Conservation (phyloP, 2,888 invertebrate species). For the Idaea dimidiata region DNA sequence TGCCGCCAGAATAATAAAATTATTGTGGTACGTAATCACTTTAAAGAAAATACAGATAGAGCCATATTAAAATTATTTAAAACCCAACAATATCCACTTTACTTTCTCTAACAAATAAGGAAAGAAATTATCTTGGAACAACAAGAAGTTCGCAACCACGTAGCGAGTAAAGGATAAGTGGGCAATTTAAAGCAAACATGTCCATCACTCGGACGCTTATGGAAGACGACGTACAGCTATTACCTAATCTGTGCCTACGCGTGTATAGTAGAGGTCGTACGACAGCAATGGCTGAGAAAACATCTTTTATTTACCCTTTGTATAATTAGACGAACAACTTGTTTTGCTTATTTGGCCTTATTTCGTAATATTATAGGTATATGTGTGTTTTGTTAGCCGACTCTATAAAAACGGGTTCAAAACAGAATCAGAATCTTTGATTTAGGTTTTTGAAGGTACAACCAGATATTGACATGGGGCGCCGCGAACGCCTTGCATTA, state of each 20-base stretch:
- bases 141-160: constrained; percentile 42
- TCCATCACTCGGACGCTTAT: constrained; percentile 56
- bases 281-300: not conserved
- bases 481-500: too few relatives aligned
- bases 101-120: constrained; percentile 37
- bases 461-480: too few relatives aligned
- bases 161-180: constrained; percentile 44
- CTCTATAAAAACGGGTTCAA: too few relatives aligned
- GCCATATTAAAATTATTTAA: not conserved
- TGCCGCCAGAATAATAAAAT: not conserved
- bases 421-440: too few relatives aligned
- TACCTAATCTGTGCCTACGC: constrained; percentile 52
- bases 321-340: not conserved
- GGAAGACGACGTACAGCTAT: constrained; percentile 47
- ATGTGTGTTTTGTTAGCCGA: too few relatives aligned
- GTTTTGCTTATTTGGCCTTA: not conserved
- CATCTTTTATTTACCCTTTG: not conserved
- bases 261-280: constrained; percentile 32
- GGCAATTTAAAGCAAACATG: constrained; percentile 54
- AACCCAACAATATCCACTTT: not conserved
- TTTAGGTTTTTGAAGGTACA: too few relatives aligned
- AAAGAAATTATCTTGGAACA: constrained; percentile 29
- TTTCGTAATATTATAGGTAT: not conserved
- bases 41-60: not conserved
- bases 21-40: not conserved